Evolutionary conservation across 2,888 invertebrate genomes (phyloP).

Genomic region (Tholera decimalis): DNA sequence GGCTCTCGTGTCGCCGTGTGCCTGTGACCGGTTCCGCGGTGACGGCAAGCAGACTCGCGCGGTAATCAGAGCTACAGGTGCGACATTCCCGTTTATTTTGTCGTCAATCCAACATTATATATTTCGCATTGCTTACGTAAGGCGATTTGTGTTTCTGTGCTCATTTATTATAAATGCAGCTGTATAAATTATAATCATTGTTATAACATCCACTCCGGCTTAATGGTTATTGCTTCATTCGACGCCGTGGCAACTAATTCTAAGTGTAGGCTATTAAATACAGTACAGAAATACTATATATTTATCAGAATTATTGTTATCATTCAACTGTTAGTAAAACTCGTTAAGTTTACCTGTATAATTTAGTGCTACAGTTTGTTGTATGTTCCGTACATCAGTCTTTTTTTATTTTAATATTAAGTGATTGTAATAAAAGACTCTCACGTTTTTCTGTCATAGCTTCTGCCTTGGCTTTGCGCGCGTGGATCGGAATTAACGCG

Average conservation of each 20-base stretch:
- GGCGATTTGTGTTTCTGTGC: conserved; percentile 8
- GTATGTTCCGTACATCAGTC: neutral
- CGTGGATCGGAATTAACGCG: too few relatives aligned
- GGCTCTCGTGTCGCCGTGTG: conserved; percentile 65
- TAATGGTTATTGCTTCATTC: conserved; percentile 45
- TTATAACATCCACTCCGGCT: conserved; percentile 23
- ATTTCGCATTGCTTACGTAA: conserved; percentile 29
- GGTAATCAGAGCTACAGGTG: conserved; percentile 68
- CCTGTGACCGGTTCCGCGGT: conserved; percentile 45
- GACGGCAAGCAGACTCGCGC: conserved; percentile 22
- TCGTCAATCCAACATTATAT: conserved; percentile 57
- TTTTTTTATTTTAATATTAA: neutral
- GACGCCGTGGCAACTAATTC: conserved; percentile 15
- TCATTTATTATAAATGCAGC: conserved; percentile 18
- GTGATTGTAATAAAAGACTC: conserved; percentile 5
- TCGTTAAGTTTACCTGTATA: neutral
- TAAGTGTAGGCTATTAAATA: conserved; percentile 8
- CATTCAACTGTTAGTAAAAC: conserved; percentile 4
- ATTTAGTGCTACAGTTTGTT: neutral
- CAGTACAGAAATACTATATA: neutral
- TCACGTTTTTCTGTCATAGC: conserved; percentile 1
- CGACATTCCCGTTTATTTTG: conserved; percentile 54
- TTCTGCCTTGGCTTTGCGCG: too few relatives aligned
- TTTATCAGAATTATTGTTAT: conserved; percentile 17
- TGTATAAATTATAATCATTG: conserved; percentile 37